phyloP scores from a whole-genome alignment of 2,888 invertebrate genomes.

The Metacarcinus magister region DNA sequence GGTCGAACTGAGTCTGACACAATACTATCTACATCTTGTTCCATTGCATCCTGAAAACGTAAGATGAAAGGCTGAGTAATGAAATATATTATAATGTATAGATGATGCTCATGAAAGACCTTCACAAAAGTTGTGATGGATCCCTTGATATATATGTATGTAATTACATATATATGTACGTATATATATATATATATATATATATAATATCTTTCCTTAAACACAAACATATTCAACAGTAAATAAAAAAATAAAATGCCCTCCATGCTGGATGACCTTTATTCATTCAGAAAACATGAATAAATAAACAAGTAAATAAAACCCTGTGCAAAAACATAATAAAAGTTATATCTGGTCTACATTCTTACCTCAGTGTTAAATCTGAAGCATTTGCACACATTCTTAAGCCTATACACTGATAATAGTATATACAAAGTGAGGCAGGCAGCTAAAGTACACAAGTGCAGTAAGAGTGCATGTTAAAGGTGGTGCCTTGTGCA shows the following conservation, averaged over 20 bases:
- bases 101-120: background rate
- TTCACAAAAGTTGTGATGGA: background rate
- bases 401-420: slow-evolving; percentile 32
- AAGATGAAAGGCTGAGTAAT: background rate
- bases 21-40: slow-evolving; percentile 55
- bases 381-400: slow-evolving; percentile 34
- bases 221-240: background rate
- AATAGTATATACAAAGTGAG: background rate
- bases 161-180: too few species aligned
- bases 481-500: slow-evolving; percentile 39
- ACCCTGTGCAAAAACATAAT: background rate
- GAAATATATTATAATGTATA: background rate
- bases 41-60: slow-evolving; percentile 62
- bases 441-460: slow-evolving; percentile 33
- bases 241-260: background rate
- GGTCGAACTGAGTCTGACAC: slow-evolving; percentile 71
- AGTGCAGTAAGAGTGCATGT: slow-evolving; percentile 60
- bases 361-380: slow-evolving; percentile 18
- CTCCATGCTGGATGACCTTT: background rate
- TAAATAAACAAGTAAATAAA: background rate
- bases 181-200: background rate
- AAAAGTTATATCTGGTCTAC: background rate
- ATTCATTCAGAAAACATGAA: background rate
- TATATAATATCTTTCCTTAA: background rate
- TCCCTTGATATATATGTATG: background rate